Evolutionary conservation across 2,888 invertebrate species (phyloP), one percentile per base, ranked within the genome.

Genomic region (Iselma pallidipennis): DNA sequence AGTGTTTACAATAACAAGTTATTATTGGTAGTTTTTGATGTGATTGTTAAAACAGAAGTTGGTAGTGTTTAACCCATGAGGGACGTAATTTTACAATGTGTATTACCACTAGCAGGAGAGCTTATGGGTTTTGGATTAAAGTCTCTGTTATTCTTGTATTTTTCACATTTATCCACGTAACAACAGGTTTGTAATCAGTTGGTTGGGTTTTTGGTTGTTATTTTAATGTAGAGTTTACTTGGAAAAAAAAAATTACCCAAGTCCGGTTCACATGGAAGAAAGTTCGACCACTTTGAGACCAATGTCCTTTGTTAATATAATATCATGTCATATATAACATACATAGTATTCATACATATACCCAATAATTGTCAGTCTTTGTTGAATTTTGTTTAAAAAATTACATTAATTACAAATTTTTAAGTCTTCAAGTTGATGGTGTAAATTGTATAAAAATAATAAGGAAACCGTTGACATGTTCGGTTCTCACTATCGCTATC

Each of bases 81-180:
- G 80, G 80, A 76, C 76, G 74, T 78, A 75, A 76, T 70, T 70
- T 73, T 76, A 87, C 85, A 85, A 88, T 87, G 87, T 86, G 87
- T 87, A 87, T 87, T 84, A 86, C 85, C 83, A 86, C 87, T 85
- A 85, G 84, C 71, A 75, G 72, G 84, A 84, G 85, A 86, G 87
- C 86, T 85, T 86, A 87, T 66, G 61, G 69, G 85, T 85, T 85
- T 86, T 86, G 87, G 86, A 87, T 87, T 86, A 85, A 82, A 82
- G 83, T 85, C 82, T 81, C 84, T 80, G 81, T 83, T 74, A 79
- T 81, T 71, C 78, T 85, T 68, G 58, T 77, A 68, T 82, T 80
- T 76, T 84, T 80, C 79, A 83, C 83, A 74, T 81, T 83, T 76
- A 82, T 85, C 74, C 82, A 83, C 69, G 81, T 83, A 74, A 85